A percentile compares a stretch with the other conserved stretches of the same genome.
These are phyloP conservation scores for Amazona guildingii DNA, from an alignment of 2,113 vertebrate species.

Conservation along the genomic window DNA sequence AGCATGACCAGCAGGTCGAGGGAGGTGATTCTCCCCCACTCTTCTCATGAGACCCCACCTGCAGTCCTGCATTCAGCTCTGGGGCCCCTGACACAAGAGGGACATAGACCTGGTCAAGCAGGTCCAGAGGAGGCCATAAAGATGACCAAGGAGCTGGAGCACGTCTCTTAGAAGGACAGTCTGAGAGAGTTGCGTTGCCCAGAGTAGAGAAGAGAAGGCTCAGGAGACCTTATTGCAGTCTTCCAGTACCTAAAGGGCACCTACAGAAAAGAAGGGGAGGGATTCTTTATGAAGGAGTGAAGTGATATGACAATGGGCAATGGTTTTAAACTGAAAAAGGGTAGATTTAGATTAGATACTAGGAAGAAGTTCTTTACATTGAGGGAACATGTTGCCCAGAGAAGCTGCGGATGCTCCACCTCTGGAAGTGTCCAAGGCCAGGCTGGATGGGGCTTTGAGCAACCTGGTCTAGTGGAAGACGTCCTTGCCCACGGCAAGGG, in stretches of 20 bases:
- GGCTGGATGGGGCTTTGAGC: neutral
- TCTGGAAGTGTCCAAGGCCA: neutral
- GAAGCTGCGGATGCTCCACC: neutral
- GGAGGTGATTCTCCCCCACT: neutral
- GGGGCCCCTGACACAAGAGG: neutral
- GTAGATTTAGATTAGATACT: neutral
- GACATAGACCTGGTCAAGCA: accelerated
- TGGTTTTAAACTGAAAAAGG: neutral
- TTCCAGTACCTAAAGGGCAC: neutral
- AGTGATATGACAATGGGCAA: neutral
- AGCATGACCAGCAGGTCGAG: accelerated
- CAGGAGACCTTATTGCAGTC: neutral
- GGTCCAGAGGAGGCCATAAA: neutral
- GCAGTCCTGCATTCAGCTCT: neutral
- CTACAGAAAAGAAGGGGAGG: neutral
- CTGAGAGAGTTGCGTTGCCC: neutral
- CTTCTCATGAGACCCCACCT: neutral
- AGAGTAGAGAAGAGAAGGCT: neutral
- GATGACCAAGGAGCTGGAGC: neutral
- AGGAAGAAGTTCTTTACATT: neutral
- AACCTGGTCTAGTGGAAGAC: neutral
- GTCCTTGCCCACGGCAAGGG: neutral
- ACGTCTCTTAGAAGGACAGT: neutral
- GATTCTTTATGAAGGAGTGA: neutral
- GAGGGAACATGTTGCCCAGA: neutral